A percentile compares a stretch with the other conserved stretches of the same genome.
Evolutionary conservation across 2,113 vertebrate genomes (phyloP).

Genomic region (Melanocharis versteri): DNA sequence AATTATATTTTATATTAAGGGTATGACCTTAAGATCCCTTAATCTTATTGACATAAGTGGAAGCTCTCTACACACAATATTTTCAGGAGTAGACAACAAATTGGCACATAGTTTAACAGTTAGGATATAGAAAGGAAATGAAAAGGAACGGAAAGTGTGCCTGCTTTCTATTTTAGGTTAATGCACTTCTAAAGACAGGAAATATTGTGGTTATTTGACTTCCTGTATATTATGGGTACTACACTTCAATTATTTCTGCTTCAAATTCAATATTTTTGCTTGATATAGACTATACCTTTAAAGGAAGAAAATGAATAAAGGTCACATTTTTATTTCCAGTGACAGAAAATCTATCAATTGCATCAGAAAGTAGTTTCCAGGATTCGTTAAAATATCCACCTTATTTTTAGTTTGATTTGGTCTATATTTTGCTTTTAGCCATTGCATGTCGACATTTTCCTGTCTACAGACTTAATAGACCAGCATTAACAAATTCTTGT

Average conservation of each 20-base stretch:
- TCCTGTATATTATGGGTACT: slow-evolving; percentile 23
- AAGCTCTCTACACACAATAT: background rate
- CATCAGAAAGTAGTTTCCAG: slow-evolving; percentile 48
- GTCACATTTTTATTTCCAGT: slow-evolving; percentile 36
- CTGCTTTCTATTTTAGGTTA: slow-evolving; percentile 32
- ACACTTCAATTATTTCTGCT: slow-evolving; percentile 40
- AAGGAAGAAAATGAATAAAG: slow-evolving; percentile 39
- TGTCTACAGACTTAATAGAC: background rate
- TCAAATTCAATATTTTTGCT: slow-evolving; percentile 47
- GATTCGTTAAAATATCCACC: slow-evolving; percentile 25
- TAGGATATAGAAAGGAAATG: slow-evolving; percentile 30
- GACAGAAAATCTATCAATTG: slow-evolving; percentile 53
- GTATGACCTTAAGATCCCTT: slow-evolving; percentile 22
- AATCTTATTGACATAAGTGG: slow-evolving; percentile 35
- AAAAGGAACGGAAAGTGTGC: background rate
- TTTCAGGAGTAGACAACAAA: slow-evolving; percentile 29
- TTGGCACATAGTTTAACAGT: background rate
- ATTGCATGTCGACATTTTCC: background rate
- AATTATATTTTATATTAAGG: slow-evolving; percentile 41
- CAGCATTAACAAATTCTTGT: background rate
- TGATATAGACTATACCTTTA: slow-evolving; percentile 15
- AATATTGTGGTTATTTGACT: slow-evolving; percentile 19
- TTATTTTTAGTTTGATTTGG: slow-evolving; percentile 51
- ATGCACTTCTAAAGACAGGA: slow-evolving; percentile 41
- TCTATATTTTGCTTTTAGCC: slow-evolving; percentile 33